Evolutionary conservation across 1,140 invertebrate species (phyloP), one percentile per base, ranked within the genome.

Genomic region (Tetraneura akinire): DNA sequence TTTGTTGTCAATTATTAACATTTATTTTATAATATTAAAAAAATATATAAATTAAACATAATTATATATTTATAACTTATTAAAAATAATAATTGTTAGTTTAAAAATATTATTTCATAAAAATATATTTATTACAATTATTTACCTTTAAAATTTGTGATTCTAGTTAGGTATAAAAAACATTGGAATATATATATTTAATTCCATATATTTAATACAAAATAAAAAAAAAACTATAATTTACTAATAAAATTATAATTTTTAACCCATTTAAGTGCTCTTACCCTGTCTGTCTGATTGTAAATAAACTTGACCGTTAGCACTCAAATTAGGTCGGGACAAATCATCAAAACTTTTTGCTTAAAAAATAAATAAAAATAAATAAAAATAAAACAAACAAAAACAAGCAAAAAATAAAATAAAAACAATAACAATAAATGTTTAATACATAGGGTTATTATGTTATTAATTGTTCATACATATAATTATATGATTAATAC

Each of bases 231-330:
- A 21, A 23, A 66, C 14, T 66, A 66, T 45, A 23, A 13, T 47
- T 13, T 68, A 45, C 42, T 42, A 68, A 68, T 3, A 4, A 26
- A 23, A 45, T 6, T 26, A 68, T 45, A 47, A 62, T 32, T 45
- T 60, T n/a, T 18, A 78, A 60, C 73, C 53, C 32, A 78, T 78
- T 57, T 84, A 83, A 83, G 84, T 85, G 85, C 85, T 87, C 91
- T 92, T 92, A 93, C 91, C 91, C 88, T 91, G 90, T 86, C 89
- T 89, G 87, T 93, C 91, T 86, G 90, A 90, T 88, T 92, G 92
- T 86, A 92, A 90, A 90, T 93, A 92, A 85, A 91, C 89, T 88
- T 90, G 90, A 87, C 91, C 91, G 88, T 90, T 89, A 85, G 90
- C 90, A 88, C 90, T 91, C 86, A 92, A 87, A 86, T 87, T 89